These are phyloP conservation scores for Trachelipus rathkii DNA, from an alignment of 1,140 invertebrate genomes.

Conservation along the genomic window DNA sequence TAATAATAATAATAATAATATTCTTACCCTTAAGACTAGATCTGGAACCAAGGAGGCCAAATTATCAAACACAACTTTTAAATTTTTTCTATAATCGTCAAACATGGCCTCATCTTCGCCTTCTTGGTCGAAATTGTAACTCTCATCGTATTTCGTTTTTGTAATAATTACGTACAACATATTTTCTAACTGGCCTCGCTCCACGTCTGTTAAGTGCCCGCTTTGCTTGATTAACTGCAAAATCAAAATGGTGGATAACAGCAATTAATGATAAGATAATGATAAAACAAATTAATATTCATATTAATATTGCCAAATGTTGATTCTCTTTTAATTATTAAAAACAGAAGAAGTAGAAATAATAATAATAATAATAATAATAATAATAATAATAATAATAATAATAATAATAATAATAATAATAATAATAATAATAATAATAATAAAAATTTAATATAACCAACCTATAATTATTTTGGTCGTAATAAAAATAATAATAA, in stretches of 20 bases:
- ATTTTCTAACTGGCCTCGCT: slow-evolving; percentile 46
- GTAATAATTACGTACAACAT: slow-evolving; percentile 55
- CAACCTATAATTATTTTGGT: too few species aligned
- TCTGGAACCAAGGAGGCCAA: slow-evolving; percentile 54
- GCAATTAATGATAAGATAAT: slow-evolving; percentile 22
- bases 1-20: too few species aligned
- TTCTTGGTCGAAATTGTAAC: slow-evolving; percentile 58
- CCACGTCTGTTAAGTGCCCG: slow-evolving; percentile 40
- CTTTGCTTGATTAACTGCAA: slow-evolving; percentile 49
- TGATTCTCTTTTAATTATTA: too few species aligned
- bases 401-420: too few species aligned
- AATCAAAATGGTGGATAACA: slow-evolving; percentile 21
- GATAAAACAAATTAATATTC: slow-evolving; percentile 34
- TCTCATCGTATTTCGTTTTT: slow-evolving; percentile 58
- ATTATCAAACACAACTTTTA: slow-evolving; percentile 59
- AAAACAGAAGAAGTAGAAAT: too few species aligned
- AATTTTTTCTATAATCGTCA: slow-evolving; percentile 54
- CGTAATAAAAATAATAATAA: too few species aligned
- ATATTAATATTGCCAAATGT: too few species aligned
- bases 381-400: too few species aligned
- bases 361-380: too few species aligned
- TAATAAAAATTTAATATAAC: too few species aligned
- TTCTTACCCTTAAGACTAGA: slow-evolving; percentile 51
- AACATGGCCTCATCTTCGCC: slow-evolving; percentile 60
- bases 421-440: too few species aligned